Conservation (phyloP, 2,888 invertebrate species). For the Ramazzottius varieornatus region DNA sequence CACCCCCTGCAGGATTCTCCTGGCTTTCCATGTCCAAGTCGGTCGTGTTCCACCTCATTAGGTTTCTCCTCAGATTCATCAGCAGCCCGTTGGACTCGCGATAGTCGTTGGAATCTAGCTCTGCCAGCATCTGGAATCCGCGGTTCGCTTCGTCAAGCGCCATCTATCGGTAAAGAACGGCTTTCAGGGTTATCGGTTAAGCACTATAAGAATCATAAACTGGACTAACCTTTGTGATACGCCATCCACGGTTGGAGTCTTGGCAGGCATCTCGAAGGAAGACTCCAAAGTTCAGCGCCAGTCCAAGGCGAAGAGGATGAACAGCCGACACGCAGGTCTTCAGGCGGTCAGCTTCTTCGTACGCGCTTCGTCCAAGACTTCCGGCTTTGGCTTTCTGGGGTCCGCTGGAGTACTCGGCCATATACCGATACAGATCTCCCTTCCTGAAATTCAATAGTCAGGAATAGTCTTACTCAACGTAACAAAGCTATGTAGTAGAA, state of each 20-base stretch:
- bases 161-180: neutral
- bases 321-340: neutral
- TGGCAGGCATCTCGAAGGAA: constrained; percentile 3
- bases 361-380: neutral
- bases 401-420: neutral
- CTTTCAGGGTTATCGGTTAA: neutral
- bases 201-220: too few relatives aligned
- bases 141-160: neutral
- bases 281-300: constrained; percentile 1
- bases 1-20: too few relatives aligned
- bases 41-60: neutral
- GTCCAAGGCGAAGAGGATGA: neutral
- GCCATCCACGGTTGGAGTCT: neutral
- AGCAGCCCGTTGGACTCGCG: constrained; percentile 2
- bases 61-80: neutral
- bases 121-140: neutral
- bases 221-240: neutral
- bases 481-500: too few relatives aligned
- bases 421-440: neutral
- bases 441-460: neutral
- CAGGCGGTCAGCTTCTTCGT: constrained; percentile 1
- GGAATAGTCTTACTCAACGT: too few relatives aligned
- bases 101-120: neutral
- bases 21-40: neutral
- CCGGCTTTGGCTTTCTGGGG: neutral